These are phyloP conservation scores for Etheostoma perlongum DNA, from an alignment of 2,797 vertebrate genomes.

Conservation along the genomic window DNA sequence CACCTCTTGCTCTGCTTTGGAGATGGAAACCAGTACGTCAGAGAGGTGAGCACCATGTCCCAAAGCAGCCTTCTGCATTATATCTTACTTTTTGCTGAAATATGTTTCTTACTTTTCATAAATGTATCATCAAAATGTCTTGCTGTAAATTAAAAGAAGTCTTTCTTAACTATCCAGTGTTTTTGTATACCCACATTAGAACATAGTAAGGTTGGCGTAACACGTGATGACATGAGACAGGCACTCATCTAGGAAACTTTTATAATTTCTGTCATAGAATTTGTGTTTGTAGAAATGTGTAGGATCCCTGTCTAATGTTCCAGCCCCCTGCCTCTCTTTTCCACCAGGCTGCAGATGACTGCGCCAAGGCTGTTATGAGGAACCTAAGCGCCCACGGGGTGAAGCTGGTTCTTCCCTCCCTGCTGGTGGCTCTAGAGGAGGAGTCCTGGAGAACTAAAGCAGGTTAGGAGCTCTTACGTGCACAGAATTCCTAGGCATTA, in stretches of 20 bases:
- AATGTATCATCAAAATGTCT: background rate
- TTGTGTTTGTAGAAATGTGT: background rate
- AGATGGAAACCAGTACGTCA: constrained; percentile 97
- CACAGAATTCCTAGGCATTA: background rate
- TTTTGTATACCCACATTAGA: background rate
- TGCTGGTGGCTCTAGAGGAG: constrained; percentile 96
- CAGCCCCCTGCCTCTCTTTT: background rate
- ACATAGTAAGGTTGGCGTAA: background rate
- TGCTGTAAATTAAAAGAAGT: background rate
- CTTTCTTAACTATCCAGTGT: background rate
- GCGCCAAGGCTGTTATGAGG: constrained; percentile 99
- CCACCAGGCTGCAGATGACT: constrained; percentile 96
- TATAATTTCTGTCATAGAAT: background rate
- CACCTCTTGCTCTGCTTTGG: constrained; percentile 98
- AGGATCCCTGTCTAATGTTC: background rate
- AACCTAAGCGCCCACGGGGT: constrained; percentile 98
- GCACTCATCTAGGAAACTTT: background rate
- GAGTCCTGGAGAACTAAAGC: constrained; percentile 99
- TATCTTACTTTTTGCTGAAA: background rate
- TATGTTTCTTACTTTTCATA: background rate
- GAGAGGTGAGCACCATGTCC: constrained; percentile 88
- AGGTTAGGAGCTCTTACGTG: constrained; percentile 80
- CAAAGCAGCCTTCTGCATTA: background rate
- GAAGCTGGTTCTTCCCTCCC: constrained; percentile 96
- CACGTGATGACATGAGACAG: background rate